phyloP scores from a whole-genome alignment of 1,140 invertebrate species.

The Brachionus calyciflorus region DNA sequence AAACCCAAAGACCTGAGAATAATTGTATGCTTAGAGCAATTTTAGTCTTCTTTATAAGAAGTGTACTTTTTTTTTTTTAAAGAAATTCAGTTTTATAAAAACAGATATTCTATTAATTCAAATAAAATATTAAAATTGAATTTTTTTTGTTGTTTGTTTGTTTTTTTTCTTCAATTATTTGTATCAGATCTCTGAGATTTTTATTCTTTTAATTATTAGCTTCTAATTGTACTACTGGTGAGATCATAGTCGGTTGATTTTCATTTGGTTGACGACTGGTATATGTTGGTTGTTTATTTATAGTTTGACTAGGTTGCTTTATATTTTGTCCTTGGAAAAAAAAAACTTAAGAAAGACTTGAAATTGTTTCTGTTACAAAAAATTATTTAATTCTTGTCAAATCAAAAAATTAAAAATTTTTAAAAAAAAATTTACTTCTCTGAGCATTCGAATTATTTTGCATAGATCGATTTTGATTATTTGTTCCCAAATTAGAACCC shows the following conservation, averaged over 20 bases:
- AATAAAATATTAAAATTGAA: no score
- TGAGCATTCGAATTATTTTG: constrained; percentile 7
- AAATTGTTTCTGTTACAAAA: not conserved
- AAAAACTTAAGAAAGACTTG: not conserved
- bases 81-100: no score
- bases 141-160: not conserved
- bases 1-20: no score
- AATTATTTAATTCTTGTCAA: no score
- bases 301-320: constrained; percentile 12
- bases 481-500: not conserved
- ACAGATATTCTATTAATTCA: no score
- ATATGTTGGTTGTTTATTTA: constrained; percentile 27
- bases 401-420: not conserved
- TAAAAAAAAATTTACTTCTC: constrained; percentile 20
- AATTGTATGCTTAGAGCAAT: no score
- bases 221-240: constrained; percentile 10
- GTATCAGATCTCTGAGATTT: no score
- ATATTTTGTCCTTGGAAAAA: constrained; percentile 16
- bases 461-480: not conserved
- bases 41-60: no score
- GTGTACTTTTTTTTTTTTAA: no score
- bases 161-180: not conserved
- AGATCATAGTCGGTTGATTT: constrained; percentile 11
- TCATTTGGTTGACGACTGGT: constrained; percentile 13
- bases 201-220: not conserved